phyloP scores from a whole-genome alignment of 2,888 invertebrate genomes.

The Melolontha melolontha region DNA sequence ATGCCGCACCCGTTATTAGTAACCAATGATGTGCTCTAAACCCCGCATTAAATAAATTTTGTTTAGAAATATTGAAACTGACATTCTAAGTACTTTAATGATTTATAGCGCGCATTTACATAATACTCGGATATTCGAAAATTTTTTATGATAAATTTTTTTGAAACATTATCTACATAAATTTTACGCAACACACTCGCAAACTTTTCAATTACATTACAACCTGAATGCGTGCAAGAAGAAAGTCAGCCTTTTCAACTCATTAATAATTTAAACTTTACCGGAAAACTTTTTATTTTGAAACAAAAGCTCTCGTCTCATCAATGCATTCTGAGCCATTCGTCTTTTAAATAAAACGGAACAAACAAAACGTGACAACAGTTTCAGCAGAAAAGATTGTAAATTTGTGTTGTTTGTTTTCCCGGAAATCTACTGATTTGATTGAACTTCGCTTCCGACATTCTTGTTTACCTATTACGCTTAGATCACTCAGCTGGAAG shows the following conservation, averaged over 20 bases:
- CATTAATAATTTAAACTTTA: slow-evolving; percentile 44
- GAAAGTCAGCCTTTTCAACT: slow-evolving; percentile 39
- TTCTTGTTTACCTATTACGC: slow-evolving; percentile 38
- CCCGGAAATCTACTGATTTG: slow-evolving; percentile 44
- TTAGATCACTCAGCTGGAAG: slow-evolving; percentile 27
- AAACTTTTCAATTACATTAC: slow-evolving; percentile 42
- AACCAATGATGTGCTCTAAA: too few relatives aligned
- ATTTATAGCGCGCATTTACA: too few relatives aligned
- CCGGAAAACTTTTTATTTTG: slow-evolving; percentile 38
- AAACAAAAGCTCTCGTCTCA: slow-evolving; percentile 32
- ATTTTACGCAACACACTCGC: slow-evolving; percentile 35
- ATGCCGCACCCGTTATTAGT: too few relatives aligned
- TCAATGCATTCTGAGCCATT: slow-evolving; percentile 32
- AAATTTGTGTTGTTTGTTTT: slow-evolving; percentile 42
- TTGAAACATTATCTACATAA: slow-evolving; percentile 32
- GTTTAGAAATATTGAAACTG: too few relatives aligned
- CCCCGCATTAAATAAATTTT: too few relatives aligned
- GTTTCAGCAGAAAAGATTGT: slow-evolving; percentile 34
- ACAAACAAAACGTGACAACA: slow-evolving; percentile 41
- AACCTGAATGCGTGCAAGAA: slow-evolving; percentile 26
- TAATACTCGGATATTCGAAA: too few relatives aligned
- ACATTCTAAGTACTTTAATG: too few relatives aligned
- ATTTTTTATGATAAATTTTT: slow-evolving; percentile 15
- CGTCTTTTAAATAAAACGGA: slow-evolving; percentile 39
- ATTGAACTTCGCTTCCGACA: slow-evolving; percentile 41